Percentiles rank a stretch among this genome's conserved stretches.
phyloP scores from a whole-genome alignment of 2,888 invertebrate species.

The Xanthorhoe spadicearia region DNA sequence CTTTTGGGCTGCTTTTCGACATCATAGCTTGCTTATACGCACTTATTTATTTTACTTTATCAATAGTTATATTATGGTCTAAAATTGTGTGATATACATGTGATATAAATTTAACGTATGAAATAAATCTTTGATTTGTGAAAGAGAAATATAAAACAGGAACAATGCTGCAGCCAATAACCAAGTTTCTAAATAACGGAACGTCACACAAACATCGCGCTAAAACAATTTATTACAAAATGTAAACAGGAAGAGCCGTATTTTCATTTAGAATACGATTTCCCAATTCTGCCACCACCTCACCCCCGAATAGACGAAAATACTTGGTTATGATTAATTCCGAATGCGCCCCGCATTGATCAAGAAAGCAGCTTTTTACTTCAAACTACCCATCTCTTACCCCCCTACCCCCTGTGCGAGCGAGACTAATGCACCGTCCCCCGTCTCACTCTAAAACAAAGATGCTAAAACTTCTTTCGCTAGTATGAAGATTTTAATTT shows the following conservation, averaged over 20 bases:
- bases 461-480: slow-evolving; percentile 86
- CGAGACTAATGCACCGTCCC: slow-evolving; percentile 81
- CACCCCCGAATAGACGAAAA: slow-evolving; percentile 77
- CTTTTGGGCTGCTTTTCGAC: too few relatives aligned
- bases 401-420: slow-evolving; percentile 64
- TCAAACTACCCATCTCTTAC: slow-evolving; percentile 81
- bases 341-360: slow-evolving; percentile 84
- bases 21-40: too few relatives aligned
- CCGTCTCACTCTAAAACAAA: slow-evolving; percentile 84
- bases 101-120: not conserved
- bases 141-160: not conserved
- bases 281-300: slow-evolving; percentile 64
- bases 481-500: slow-evolving; percentile 86
- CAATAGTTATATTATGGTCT: too few relatives aligned
- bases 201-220: slow-evolving; percentile 73
- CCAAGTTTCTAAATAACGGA: slow-evolving; percentile 59
- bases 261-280: slow-evolving; percentile 85
- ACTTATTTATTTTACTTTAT: too few relatives aligned
- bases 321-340: slow-evolving; percentile 85
- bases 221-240: slow-evolving; percentile 85
- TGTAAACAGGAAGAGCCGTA: slow-evolving; percentile 84
- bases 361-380: slow-evolving; percentile 84
- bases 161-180: slow-evolving; percentile 3
- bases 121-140: not conserved
- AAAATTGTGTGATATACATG: too few relatives aligned